Evolutionary conservation across 2,888 invertebrate genomes (phyloP).

Genomic region (Tiliacea citrago): DNA sequence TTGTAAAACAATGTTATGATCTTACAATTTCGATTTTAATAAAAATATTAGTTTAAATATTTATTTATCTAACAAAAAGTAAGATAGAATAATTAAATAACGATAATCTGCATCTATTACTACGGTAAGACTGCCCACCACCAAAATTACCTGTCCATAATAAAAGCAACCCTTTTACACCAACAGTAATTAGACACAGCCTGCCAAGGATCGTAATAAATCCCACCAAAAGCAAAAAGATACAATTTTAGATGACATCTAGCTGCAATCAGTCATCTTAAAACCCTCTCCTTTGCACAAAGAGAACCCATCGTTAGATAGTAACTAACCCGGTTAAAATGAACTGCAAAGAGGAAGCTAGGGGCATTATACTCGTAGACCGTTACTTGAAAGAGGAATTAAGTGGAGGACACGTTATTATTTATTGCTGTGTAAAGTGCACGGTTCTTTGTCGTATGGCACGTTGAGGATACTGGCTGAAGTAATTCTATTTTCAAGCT

Average conservation of each 20-base stretch:
- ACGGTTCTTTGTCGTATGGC: neutral
- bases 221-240: slow-evolving; percentile 42
- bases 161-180: slow-evolving; percentile 26
- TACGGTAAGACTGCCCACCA: neutral
- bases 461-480: neutral
- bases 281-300: slow-evolving; percentile 54
- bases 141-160: neutral
- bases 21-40: neutral
- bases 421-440: slow-evolving; percentile 41
- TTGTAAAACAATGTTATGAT: neutral
- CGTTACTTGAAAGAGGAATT: slow-evolving; percentile 23
- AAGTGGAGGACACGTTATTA: slow-evolving; percentile 30
- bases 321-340: slow-evolving; percentile 39
- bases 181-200: slow-evolving; percentile 33
- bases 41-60: neutral
- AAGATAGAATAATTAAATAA: neutral
- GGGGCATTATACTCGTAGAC: slow-evolving; percentile 5
- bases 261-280: slow-evolving; percentile 62
- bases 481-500: neutral
- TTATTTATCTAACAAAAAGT: neutral
- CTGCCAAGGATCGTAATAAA: slow-evolving; percentile 38
- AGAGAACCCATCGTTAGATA: slow-evolving; percentile 42
- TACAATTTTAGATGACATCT: slow-evolving; percentile 49
- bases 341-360: slow-evolving; percentile 38
- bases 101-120: neutral